Evolutionary conservation across 35 echinoderm and acorn worm species (phyloP), one percentile per base, ranked within the genome.

Genomic region (Lytechinus pictus): DNA sequence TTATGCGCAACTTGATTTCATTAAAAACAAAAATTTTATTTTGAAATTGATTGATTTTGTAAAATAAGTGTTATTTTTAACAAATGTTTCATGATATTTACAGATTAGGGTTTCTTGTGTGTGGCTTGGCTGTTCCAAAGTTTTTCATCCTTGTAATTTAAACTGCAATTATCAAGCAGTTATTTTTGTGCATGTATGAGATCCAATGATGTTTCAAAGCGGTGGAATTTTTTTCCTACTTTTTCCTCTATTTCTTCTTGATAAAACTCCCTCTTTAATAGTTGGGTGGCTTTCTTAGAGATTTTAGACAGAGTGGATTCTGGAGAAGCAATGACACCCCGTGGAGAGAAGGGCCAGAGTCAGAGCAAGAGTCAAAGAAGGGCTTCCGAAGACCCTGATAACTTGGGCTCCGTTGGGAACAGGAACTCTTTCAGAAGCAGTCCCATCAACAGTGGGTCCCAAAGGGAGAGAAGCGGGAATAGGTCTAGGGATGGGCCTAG

Each of bases 221-320:
- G 1, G 2, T 44, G 33, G 33, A 44, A 44, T 44, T 44, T 95
- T 95, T 27, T 14, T 95, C 56, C 13, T 58, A 58, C 5, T 44
- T 44, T 60, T 60, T 60, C 16, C 27, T 94, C 11, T 21, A 86
- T 95, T 95, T 66, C 51, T 27, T 28, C 44, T 28, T 93, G 9
- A 54, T 14, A 54, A n/a, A 79, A 79, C 44, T 27, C 24, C 33
- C 33, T 44, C 33, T 44, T 44, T 44, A 44, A 57, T 94, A 99
- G 98, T 95, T 99, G 98, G 98, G 54, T 96, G 27, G 92, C 95
- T 3, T 96, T 99, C 95, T 57, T 99, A 16, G 96, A 99, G 54
- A 95, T 97, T 87, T 87, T 99, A 61, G 97, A 95, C 61, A 95
- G 95, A 86, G 98, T 97, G 27, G 94, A 97, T 54, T 94, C 97